Base-by-base conservation (phyloP, 2,888 invertebrate species). In the Drosophila flavopinicola region DNA sequence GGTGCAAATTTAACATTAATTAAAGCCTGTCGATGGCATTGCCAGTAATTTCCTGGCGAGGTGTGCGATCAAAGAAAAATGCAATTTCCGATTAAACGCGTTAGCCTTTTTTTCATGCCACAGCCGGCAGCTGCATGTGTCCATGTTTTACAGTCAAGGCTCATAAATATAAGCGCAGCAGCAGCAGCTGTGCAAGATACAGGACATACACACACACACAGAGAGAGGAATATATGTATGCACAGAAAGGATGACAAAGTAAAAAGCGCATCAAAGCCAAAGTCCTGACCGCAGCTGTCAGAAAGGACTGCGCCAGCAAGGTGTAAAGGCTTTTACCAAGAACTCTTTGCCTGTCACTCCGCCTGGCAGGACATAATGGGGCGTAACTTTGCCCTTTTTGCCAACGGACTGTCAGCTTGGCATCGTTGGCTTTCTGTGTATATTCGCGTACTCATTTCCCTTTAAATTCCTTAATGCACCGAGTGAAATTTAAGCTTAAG, bases 51-150 rank as follows among this genome's bases (percentile, higher is more conserved):
- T 80, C 79, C 79, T 85, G 80, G 27, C 42, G 53, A 37, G 59
- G 42, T 56, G 44, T 54, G 41, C 23, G 66, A 67, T 84, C 86
- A 82, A 85, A 86, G 68, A 53, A 47, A 72, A 86, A 86, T 82
- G 82, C 82, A 85, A 82, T 82, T 80, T 82, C 85, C 87, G 85
- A 67, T 84, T 53, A 63, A 78, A 35, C 47, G 41, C 57, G 38
- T 27, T 49, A 54, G 37, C 24, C 27, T 30, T 39, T 45, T 49
- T 56, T 63, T 48, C 51, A 58, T 59, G 51, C 49, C 47, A 37
- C 51, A 24, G 33, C 42, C 72, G 66, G 7, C 58, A 35, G 78
- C 35, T 72, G 72, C 51, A 75, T 72, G 68, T 66, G 58, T 49
- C 53, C 56, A 61, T 68, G 72, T 56, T 79, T 71, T 71, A 77